A percentile compares a stretch with the other conserved stretches of the same genome.
These are phyloP conservation scores for Psammodynastes pulverulentus DNA, from an alignment of 2,113 vertebrate species.

Conservation along the genomic window DNA sequence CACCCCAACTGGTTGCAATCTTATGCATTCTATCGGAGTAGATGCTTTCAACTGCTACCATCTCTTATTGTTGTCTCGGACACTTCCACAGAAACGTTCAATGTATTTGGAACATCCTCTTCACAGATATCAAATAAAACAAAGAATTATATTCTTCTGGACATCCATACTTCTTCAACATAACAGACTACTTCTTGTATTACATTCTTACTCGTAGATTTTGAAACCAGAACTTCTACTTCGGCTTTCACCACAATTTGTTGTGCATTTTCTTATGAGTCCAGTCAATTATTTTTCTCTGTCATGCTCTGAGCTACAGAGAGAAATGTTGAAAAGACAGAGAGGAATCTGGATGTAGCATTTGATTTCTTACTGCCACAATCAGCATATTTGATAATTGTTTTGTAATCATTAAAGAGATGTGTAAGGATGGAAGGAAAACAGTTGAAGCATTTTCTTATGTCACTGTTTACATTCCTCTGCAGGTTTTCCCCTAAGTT, in stretches of 20 bases:
- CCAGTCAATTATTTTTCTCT: no score
- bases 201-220: neutral
- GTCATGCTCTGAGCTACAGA: no score
- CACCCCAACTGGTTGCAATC: neutral
- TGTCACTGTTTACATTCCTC: neutral
- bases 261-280: no score
- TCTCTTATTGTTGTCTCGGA: neutral
- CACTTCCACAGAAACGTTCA: neutral
- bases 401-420: neutral
- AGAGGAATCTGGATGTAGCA: neutral
- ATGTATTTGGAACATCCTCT: neutral
- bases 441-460: neutral
- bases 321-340: no score
- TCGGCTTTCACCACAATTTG: neutral
- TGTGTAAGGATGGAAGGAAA: neutral
- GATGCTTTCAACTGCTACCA: neutral
- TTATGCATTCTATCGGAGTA: neutral
- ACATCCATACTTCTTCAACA: neutral
- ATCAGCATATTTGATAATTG: neutral
- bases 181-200: neutral
- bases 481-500: neutral
- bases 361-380: neutral
- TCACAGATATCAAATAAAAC: neutral
- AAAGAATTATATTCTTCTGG: neutral
- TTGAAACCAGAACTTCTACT: neutral